Conservation (phyloP, 2,113 vertebrate species). For the Pseudorasbora parva region DNA sequence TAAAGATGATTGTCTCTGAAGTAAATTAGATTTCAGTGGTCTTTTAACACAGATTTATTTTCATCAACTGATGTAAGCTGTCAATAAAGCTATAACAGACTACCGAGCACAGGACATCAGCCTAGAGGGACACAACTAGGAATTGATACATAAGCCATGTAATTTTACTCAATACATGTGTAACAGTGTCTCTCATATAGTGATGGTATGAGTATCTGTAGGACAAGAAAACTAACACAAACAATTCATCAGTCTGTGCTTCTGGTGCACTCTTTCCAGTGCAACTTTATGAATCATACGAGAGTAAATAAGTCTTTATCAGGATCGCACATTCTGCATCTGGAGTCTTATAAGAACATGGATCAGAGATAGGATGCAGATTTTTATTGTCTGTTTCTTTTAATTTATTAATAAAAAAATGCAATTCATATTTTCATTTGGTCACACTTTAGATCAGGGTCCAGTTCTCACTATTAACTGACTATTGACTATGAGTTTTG, state of each 20-base stretch:
- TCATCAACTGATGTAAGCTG: background rate
- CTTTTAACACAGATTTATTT: slow-evolving; percentile 8
- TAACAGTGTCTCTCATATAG: background rate
- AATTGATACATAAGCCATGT: background rate
- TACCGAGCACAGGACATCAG: background rate
- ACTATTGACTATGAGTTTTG: no score
- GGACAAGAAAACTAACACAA: slow-evolving; percentile 11
- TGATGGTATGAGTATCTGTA: no score
- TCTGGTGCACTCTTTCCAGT: background rate
- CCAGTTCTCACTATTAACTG: no score
- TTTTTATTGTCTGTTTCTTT: background rate
- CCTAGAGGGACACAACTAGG: background rate
- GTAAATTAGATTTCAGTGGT: background rate
- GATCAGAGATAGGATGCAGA: background rate
- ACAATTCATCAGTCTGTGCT: background rate
- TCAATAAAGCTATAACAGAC: background rate
- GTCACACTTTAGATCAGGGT: no score
- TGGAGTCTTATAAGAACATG: background rate
- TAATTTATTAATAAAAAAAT: no score
- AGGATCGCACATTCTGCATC: background rate
- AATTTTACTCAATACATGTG: background rate
- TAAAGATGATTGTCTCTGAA: slow-evolving; percentile 9
- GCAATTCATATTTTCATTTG: no score
- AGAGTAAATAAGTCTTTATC: background rate
- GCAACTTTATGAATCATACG: background rate